A percentile compares a stretch with the other conserved stretches of the same genome.
These are phyloP conservation scores for Luffia ferchaultella DNA, from an alignment of 2,888 invertebrate species.

Conservation along the genomic window DNA sequence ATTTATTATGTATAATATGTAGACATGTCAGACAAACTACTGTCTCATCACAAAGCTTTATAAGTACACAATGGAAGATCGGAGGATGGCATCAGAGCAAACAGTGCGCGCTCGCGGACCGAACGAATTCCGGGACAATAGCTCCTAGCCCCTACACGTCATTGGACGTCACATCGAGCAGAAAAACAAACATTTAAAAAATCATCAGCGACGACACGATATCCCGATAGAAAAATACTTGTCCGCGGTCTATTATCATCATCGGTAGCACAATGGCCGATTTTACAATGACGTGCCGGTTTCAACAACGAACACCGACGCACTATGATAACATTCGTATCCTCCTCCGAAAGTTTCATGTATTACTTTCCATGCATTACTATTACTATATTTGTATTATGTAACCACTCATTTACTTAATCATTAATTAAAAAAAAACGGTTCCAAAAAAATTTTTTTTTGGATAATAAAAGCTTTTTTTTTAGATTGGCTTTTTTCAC, in stretches of 20 bases:
- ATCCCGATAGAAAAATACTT: conserved; percentile 32
- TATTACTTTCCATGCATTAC: conserved; percentile 15
- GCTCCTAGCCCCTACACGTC: conserved; percentile 43
- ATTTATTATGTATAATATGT: too few relatives aligned
- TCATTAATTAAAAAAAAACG: too few relatives aligned
- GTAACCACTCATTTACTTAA: too few relatives aligned
- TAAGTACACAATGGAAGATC: conserved; percentile 32
- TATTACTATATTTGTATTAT: too few relatives aligned
- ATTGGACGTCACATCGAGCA: conserved; percentile 51
- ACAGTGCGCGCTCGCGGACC: conserved; percentile 26
- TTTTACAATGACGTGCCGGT: conserved; percentile 34
- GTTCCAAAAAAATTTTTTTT: too few relatives aligned
- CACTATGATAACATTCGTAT: conserved; percentile 29
- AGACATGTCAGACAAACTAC: too few relatives aligned
- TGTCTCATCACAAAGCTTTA: too few relatives aligned
- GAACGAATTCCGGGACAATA: conserved; percentile 42
- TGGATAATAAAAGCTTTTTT: too few relatives aligned
- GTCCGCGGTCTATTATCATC: conserved; percentile 39
- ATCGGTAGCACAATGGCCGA: conserved; percentile 41
- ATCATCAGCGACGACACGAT: conserved; percentile 41
- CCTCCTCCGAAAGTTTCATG: background rate
- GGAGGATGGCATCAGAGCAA: conserved; percentile 37
- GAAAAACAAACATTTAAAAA: conserved; percentile 61
- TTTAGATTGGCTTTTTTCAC: too few relatives aligned
- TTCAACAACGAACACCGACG: conserved; percentile 26